A percentile compares a stretch with the other conserved stretches of the same genome.
Conservation (phyloP, 2,113 vertebrate species). For the Sus scrofa region T2T-Sscrofa CM000820.6:35843001-35843500, state of each 20-base stretch:
- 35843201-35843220: neutral
- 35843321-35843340: neutral
- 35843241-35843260: neutral
- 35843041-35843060: neutral
- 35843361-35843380: neutral
- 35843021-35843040: neutral
- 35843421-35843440: neutral
- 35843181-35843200: neutral
- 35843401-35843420: neutral
- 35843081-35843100: neutral
- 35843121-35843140: neutral
- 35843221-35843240: no score
- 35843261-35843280: neutral
- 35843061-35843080: neutral
- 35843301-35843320: neutral
- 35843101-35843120: neutral
- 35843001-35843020: neutral
- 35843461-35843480: neutral
- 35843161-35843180: neutral
- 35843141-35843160: neutral
- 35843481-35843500: neutral
- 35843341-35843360: neutral
- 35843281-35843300: neutral
- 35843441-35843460: neutral
- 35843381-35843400: neutral